Conservation (phyloP, 2,113 vertebrate species). For the Gymnarchus niloticus region DNA sequence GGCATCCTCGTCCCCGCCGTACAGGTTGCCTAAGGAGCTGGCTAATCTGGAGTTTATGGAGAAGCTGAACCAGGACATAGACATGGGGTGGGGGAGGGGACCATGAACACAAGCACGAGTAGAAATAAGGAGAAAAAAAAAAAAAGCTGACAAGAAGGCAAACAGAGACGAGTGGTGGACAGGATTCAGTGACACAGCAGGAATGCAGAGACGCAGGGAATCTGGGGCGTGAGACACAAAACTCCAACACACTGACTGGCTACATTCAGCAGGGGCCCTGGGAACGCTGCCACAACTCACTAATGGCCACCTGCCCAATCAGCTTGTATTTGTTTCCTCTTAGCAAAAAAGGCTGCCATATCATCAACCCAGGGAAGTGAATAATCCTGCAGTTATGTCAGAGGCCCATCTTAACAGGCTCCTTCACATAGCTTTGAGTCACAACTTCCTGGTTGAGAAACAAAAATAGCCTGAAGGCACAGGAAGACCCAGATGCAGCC, state of each 20-base stretch:
- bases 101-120: slow-evolving; percentile 38
- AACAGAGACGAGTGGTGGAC: neutral
- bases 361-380: neutral
- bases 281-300: neutral
- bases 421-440: neutral
- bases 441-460: neutral
- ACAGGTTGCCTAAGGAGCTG: slow-evolving; percentile 87
- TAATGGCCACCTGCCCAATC: neutral
- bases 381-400: neutral
- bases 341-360: neutral
- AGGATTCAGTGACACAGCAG: neutral
- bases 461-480: neutral
- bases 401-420: neutral
- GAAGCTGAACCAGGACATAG: slow-evolving; percentile 64
- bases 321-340: too few relatives aligned
- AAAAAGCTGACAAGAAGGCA: slow-evolving; percentile 1
- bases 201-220: neutral
- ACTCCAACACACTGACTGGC: neutral
- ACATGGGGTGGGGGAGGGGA: slow-evolving; percentile 31
- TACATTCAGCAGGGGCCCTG: neutral
- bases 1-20: slow-evolving; percentile 58
- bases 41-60: slow-evolving; percentile 83
- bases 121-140: neutral
- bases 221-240: neutral
- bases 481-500: neutral